Conservation (phyloP, 2,888 invertebrate genomes). For the Ariolimax columbianus region DNA sequence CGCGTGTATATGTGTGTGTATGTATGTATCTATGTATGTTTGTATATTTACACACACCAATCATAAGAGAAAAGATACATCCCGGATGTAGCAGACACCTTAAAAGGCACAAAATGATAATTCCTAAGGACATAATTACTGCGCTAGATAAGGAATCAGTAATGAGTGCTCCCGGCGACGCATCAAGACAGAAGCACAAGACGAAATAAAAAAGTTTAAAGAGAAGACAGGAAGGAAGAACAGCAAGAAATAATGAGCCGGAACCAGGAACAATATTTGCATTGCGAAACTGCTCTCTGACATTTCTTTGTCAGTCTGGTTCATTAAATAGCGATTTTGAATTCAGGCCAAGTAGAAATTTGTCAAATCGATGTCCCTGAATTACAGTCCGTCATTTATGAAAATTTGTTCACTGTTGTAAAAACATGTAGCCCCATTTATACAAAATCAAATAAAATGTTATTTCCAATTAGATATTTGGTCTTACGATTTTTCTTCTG, state of each 20-base stretch:
- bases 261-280: background rate
- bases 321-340: background rate
- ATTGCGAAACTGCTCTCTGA: background rate
- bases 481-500: background rate
- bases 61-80: no score
- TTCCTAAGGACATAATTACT: background rate
- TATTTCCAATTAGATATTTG: background rate
- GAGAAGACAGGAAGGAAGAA: no score
- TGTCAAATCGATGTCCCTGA: background rate
- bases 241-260: no score
- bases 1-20: no score
- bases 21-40: no score
- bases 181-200: background rate
- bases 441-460: background rate
- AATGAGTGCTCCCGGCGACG: background rate
- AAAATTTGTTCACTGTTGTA: background rate
- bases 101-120: no score
- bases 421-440: background rate
- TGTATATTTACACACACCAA: no score
- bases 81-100: no score
- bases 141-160: background rate
- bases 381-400: background rate
- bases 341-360: background rate
- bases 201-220: background rate
- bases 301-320: background rate